phyloP scores from a whole-genome alignment of 2,888 invertebrate species.

The Melanotus villosus region DNA sequence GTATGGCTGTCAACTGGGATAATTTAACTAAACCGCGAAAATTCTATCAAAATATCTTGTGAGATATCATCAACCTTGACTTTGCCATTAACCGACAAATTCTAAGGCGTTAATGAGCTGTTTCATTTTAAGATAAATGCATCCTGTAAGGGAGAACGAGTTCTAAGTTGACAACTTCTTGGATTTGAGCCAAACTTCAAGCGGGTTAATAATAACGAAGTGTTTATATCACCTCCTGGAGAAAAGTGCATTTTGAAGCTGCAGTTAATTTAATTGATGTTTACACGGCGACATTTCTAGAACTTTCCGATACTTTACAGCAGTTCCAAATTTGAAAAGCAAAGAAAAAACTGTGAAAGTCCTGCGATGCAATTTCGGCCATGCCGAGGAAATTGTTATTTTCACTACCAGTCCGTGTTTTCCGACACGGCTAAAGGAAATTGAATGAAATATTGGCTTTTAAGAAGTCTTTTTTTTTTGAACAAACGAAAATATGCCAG shows the following conservation, averaged over 20 bases:
- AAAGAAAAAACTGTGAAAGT: too few species aligned
- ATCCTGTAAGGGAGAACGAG: conserved; percentile 4
- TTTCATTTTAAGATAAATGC: conserved; percentile 16
- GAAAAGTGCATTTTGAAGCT: conserved; percentile 14
- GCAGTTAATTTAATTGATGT: conserved; percentile 3
- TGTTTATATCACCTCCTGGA: conserved; percentile 7
- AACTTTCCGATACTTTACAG: too few species aligned
- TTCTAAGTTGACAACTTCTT: conserved; percentile 16
- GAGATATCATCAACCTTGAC: not conserved
- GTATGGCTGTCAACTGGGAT: too few species aligned
- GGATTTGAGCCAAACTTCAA: conserved; percentile 12
- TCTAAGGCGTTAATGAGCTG: not conserved
- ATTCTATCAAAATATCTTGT: too few species aligned
- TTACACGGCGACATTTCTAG: too few species aligned
- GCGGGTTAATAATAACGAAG: conserved; percentile 14
- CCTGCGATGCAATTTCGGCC: conserved; percentile 19
- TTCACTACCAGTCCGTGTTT: not conserved
- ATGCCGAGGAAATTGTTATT: conserved; percentile 20
- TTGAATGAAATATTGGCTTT: conserved; percentile 12
- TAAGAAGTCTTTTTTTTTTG: not conserved
- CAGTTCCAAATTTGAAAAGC: too few species aligned
- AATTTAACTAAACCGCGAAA: too few species aligned
- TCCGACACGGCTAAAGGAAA: conserved; percentile 2
- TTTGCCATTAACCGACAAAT: not conserved
- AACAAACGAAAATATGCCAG: conserved; percentile 5